Base-by-base conservation (phyloP, 2,113 vertebrate species). In the Tetrax tetrax region DNA sequence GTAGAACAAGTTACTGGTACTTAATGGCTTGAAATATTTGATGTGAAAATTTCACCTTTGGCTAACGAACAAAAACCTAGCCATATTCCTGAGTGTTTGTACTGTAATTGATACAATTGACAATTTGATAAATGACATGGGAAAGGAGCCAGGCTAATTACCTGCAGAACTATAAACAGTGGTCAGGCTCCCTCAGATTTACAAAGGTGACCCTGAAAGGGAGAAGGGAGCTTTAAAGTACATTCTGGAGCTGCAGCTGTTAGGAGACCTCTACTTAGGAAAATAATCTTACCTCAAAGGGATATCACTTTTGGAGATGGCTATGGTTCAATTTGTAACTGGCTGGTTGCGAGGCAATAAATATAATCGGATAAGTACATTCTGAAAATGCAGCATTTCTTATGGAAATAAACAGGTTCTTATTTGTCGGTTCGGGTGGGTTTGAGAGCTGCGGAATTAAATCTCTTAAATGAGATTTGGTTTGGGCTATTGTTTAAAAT, bases 251-350 rank as follows among this genome's bases (percentile, higher is more conserved):
- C 81, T 96, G 91, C 94, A 96, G 93, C 94, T 96, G 93, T 96
- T 96, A 56, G 29, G 69, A 84, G 81, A 82, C 61, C 57, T 94
- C 95, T 72, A 1, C 48, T 95, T 95, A 71, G 66, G 72, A 97
- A 95, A 96, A 87, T 89, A 92, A 95, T 95, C 94, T 94, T 82
- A 82, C 91, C 95, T 96, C 93, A 95, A 94, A 96, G 89, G 91
- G 53, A 48, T 95, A 84, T 75, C 72, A 17, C 33, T 92, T 92
- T 51, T 70, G 83, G 83, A 86, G 65, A 25, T 87, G 83, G 81
- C 87, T 37, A 77, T 31, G 43, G 43, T 89, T 97, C 89, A 82
- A 1, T 76, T 76, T 93, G 37, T 89, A 68, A 60, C 81, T 89
- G 83, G 17, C 80, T 82, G 48, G 27, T 84, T 82, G 64, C 0